Base-by-base conservation (phyloP, 2,888 invertebrate genomes). In the Cyaniris semiargus region DNA sequence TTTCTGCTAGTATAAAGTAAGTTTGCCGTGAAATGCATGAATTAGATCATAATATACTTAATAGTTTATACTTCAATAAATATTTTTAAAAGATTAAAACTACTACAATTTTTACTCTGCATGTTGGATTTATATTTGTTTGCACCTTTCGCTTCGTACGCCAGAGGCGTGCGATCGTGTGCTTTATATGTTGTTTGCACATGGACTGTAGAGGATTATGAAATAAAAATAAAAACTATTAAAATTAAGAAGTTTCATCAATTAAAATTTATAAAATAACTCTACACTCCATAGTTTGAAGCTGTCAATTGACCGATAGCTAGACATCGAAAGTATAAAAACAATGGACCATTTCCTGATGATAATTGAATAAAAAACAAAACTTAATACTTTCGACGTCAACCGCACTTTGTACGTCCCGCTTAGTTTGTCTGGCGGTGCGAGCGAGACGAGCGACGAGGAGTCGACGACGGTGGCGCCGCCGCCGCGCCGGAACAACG, bases 371-470 rank as follows among this genome's bases (percentile, higher is more conserved):
- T 1, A 27, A 27, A 27, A 27, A 27, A n/a, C n/a, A 2, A n/a
- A 18, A 21, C 15, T 15, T 1, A 56, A 66, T 76, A 66, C 72
- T 77, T 78, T 76, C 76, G 80, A 76, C 78, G 79, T 77, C 76
- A 79, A 76, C 83, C 86, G 84, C 83, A 79, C 79, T 79, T 81
- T 82, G 80, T 82, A 78, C 82, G 85, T 87, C 86, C 83, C 88
- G 90, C 89, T 90, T 89, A 94, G 91, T 86, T 84, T 89, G 88
- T 89, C 95, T 82, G 89, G 87, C 79, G 90, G 96, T 88, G 96
- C 96, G 88, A 96, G 93, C 86, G 95, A 96, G 94, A 96, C 96
- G 90, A 96, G 96, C 80, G 97, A 97, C 90, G 96, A 96, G 83
- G 96, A 96, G 84, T 90, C 91, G 74, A 90, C 90, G 8, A 87